A percentile compares a stretch with the other conserved stretches of the same genome.
phyloP scores from a whole-genome alignment of 2,797 vertebrate species.

The Podarcis lilfordi region DNA sequence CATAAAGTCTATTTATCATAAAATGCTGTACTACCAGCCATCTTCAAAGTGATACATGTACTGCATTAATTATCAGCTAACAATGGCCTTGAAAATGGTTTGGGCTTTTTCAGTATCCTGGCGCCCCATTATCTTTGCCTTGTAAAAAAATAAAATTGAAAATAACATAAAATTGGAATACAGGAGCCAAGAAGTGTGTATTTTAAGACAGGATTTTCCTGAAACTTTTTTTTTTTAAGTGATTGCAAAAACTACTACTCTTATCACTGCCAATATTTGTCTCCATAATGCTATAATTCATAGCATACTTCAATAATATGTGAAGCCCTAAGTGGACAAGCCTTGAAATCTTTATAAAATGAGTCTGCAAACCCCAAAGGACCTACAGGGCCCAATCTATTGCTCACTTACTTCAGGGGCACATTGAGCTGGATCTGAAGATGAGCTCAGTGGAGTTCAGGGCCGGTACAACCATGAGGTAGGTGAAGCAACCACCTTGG shows the following conservation, averaged over 20 bases:
- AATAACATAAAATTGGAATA: neutral
- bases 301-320: conserved; percentile 44
- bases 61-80: conserved; percentile 72
- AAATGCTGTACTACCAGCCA: conserved; percentile 58
- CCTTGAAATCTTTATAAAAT: conserved; percentile 42
- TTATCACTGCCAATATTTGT: neutral
- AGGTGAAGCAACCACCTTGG: too few species aligned
- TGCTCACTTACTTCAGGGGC: neutral
- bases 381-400: neutral
- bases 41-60: conserved; percentile 70
- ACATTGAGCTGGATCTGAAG: neutral
- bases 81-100: conserved; percentile 55
- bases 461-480: too few species aligned
- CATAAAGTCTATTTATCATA: conserved; percentile 77
- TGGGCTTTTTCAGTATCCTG: conserved; percentile 44
- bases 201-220: conserved; percentile 42
- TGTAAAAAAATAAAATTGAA: conserved; percentile 32
- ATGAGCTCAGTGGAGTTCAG: too few species aligned
- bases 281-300: conserved; percentile 31
- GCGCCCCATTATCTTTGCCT: conserved; percentile 34
- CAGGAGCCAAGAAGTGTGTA: neutral
- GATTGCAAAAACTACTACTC: conserved; percentile 1
- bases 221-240: neutral
- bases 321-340: conserved; percentile 45
- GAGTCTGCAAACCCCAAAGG: conserved; percentile 36